Conservation (phyloP, 2,797 vertebrate genomes). For the Sebastes vulpes region DNA sequence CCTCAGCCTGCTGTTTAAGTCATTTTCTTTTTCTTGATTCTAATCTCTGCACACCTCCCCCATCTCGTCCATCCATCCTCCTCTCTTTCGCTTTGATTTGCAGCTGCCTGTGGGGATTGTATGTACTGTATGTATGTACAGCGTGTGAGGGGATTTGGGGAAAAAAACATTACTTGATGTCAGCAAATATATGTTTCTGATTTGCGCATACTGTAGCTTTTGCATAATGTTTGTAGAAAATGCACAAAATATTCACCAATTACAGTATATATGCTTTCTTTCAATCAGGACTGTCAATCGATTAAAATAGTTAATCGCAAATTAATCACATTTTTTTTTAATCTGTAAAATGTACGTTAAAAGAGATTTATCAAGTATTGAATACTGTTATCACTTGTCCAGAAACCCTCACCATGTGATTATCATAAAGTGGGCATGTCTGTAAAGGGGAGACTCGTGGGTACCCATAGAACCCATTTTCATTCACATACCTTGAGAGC, state of each 20-base stretch:
- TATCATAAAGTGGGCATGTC: too few species aligned
- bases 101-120: constrained; percentile 27
- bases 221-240: not conserved
- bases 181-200: constrained; percentile 29
- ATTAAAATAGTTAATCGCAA: too few species aligned
- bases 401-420: too few species aligned
- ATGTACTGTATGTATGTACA: not conserved
- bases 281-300: not conserved
- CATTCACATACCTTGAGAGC: too few species aligned
- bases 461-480: too few species aligned
- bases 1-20: not conserved
- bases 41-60: constrained; percentile 37
- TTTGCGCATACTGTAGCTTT: not conserved
- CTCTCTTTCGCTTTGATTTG: constrained; percentile 41
- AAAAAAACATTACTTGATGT: not conserved
- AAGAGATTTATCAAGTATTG: too few species aligned
- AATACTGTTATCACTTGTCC: too few species aligned
- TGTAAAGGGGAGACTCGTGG: too few species aligned
- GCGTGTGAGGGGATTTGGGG: constrained; percentile 10
- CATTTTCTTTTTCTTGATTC: constrained; percentile 25
- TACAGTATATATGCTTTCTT: not conserved
- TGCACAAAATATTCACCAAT: not conserved
- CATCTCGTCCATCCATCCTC: constrained; percentile 17
- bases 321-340: too few species aligned
- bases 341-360: too few species aligned